A percentile compares a stretch with the other conserved stretches of the same genome.
Evolutionary conservation across 2,888 invertebrate genomes (phyloP).

Genomic region (Erebia ligea): DNA sequence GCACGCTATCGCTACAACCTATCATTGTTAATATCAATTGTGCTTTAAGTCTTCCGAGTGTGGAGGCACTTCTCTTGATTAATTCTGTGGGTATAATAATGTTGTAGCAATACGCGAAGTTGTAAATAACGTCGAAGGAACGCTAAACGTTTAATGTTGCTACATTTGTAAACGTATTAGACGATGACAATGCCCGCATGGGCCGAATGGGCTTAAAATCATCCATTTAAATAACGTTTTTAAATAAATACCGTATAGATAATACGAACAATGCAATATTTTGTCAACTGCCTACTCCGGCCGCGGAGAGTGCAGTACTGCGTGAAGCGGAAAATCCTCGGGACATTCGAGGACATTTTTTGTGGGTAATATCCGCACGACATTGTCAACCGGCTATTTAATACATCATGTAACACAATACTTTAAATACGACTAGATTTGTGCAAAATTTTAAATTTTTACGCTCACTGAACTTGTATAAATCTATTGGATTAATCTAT

Average conservation of each 20-base stretch:
- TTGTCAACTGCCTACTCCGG: constrained; percentile 81
- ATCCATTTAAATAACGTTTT: constrained; percentile 83
- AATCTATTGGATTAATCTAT: constrained; percentile 74
- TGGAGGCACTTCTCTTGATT: constrained; percentile 34
- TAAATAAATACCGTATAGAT: constrained; percentile 81
- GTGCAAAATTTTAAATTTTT: constrained; percentile 82
- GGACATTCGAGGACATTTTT: constrained; percentile 82
- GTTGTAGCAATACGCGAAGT: constrained; percentile 32
- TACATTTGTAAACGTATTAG: constrained; percentile 65
- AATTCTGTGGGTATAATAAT: constrained; percentile 31
- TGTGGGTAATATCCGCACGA: constrained; percentile 82
- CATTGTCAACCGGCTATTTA: constrained; percentile 82
- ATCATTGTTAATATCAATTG: constrained; percentile 45
- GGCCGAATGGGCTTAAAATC: constrained; percentile 79
- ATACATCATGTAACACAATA: constrained; percentile 82
- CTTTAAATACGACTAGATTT: constrained; percentile 82
- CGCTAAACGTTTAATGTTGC: constrained; percentile 48
- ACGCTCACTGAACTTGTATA: constrained; percentile 73
- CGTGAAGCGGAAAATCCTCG: constrained; percentile 84
- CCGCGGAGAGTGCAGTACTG: constrained; percentile 77
- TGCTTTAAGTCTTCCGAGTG: constrained; percentile 32
- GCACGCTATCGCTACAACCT: constrained; percentile 56
- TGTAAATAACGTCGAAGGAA: constrained; percentile 19
- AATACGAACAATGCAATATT: constrained; percentile 83
- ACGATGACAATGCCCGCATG: constrained; percentile 71